phyloP scores from a whole-genome alignment of 2,113 vertebrate species.

The Ia io region DNA sequence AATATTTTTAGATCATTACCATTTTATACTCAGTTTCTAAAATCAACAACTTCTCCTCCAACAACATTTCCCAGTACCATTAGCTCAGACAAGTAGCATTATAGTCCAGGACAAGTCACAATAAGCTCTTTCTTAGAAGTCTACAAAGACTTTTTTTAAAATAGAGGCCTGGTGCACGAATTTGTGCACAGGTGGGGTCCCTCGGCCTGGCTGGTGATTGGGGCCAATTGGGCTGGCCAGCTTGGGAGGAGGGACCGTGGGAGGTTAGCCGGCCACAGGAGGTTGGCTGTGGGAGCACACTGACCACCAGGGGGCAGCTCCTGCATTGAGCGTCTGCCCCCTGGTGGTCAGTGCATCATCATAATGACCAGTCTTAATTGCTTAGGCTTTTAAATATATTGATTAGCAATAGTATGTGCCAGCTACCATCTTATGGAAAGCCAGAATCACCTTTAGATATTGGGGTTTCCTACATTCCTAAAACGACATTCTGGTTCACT shows the following conservation, averaged over 20 bases:
- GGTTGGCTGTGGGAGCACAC: no score
- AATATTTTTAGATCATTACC: background rate
- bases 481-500: constrained; percentile 18
- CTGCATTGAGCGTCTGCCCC: no score
- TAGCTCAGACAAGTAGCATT: background rate
- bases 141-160: background rate
- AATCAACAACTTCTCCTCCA: constrained; percentile 10
- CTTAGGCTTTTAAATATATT: no score
- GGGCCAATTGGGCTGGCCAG: no score
- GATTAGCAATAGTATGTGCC: background rate
- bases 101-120: background rate
- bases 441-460: constrained; percentile 11
- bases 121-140: background rate
- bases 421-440: background rate
- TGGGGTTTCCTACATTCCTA: background rate
- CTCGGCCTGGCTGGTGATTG: no score
- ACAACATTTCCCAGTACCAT: background rate
- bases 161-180: no score
- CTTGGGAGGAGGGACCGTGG: no score
- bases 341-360: no score
- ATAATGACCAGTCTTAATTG: no score
- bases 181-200: no score
- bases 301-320: no score
- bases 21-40: background rate
- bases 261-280: no score